These are phyloP conservation scores for Leptobrachium leishanense DNA, from an alignment of 2,113 vertebrate genomes.

Conservation along the genomic window DNA sequence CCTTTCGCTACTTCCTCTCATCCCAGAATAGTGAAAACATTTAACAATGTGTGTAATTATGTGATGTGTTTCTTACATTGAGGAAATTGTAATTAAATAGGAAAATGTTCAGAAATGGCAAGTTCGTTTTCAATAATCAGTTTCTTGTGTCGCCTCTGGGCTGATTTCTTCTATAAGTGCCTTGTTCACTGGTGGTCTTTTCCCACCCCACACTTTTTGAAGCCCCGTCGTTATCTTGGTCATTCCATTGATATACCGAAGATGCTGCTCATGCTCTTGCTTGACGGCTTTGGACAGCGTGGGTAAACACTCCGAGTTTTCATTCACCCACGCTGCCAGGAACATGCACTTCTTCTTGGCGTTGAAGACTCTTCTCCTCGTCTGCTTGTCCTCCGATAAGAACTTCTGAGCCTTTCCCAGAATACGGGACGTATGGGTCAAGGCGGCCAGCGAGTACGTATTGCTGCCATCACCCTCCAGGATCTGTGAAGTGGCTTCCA, in stretches of 20 bases:
- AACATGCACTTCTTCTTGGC: slow-evolving; percentile 83
- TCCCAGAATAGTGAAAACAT: too few relatives aligned
- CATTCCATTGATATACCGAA: slow-evolving; percentile 57
- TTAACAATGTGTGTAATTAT: too few relatives aligned
- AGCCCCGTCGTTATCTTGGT: slow-evolving; percentile 63
- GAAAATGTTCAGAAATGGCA: too few relatives aligned
- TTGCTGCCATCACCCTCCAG: slow-evolving; percentile 64
- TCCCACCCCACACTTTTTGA: slow-evolving; percentile 68
- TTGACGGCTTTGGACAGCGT: slow-evolving; percentile 66
- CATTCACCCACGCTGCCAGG: slow-evolving; percentile 78
- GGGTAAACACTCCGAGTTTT: slow-evolving; percentile 57
- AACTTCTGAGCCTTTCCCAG: slow-evolving; percentile 61
- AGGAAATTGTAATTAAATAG: too few relatives aligned
- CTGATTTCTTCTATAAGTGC: slow-evolving; percentile 74
- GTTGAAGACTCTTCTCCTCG: slow-evolving; percentile 59
- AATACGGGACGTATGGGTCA: slow-evolving; percentile 67
- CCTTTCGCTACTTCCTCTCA: too few relatives aligned
- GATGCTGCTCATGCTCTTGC: slow-evolving; percentile 61
- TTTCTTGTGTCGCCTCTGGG: not conserved
- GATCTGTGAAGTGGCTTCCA: slow-evolving; percentile 72
- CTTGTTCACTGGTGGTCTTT: slow-evolving; percentile 55
- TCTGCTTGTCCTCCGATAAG: slow-evolving; percentile 58
- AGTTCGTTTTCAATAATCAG: slow-evolving; percentile 1
- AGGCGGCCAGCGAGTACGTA: slow-evolving; percentile 71
- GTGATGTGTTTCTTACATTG: too few relatives aligned